Conservation (phyloP, 2,888 invertebrate genomes). For the Epirrhoe tristata region DNA sequence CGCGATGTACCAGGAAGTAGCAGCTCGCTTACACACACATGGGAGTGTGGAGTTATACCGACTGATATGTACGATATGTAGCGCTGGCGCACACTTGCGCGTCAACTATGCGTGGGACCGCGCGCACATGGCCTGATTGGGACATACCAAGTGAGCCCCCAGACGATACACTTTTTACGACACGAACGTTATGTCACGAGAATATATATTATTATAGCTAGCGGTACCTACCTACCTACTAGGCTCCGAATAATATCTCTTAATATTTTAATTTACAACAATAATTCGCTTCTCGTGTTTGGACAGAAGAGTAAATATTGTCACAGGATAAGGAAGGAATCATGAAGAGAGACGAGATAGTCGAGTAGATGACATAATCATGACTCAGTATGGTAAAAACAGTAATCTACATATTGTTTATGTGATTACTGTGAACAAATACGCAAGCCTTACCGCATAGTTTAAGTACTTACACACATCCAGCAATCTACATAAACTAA, state of each 20-base stretch:
- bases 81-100: slow-evolving; percentile 82
- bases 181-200: slow-evolving; percentile 63
- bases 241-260: slow-evolving; percentile 22
- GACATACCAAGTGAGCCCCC: slow-evolving; percentile 81
- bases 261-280: slow-evolving; percentile 30
- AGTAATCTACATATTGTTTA: slow-evolving; percentile 17
- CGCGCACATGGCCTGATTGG: slow-evolving; percentile 84
- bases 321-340: slow-evolving; percentile 35
- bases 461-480: not conserved
- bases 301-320: slow-evolving; percentile 29
- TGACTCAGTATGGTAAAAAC: slow-evolving; percentile 29
- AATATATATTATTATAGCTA: slow-evolving; percentile 54
- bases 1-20: slow-evolving; percentile 84
- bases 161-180: slow-evolving; percentile 82
- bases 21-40: slow-evolving; percentile 76
- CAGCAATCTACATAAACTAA: not conserved
- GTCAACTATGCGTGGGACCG: slow-evolving; percentile 82
- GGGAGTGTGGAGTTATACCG: slow-evolving; percentile 58
- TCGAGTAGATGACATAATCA: slow-evolving; percentile 30
- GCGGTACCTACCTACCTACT: slow-evolving; percentile 29
- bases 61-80: slow-evolving; percentile 66
- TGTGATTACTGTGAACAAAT: slow-evolving; percentile 10
- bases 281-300: slow-evolving; percentile 32
- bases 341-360: slow-evolving; percentile 26
- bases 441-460: not conserved